Conservation (phyloP, 2,113 vertebrate species). For the Lonchura striata region DNA sequence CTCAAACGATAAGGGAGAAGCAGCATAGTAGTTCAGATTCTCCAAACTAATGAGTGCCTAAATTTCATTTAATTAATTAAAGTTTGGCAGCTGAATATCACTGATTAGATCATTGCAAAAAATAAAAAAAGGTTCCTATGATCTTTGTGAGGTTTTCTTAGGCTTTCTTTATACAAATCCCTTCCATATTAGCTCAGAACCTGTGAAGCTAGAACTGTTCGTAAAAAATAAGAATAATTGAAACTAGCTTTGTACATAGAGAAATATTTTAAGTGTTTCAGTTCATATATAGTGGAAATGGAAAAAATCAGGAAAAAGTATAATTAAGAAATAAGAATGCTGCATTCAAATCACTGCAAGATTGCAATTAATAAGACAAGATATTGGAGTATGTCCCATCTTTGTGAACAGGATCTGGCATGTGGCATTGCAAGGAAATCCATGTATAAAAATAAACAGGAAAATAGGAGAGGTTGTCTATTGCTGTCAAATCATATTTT, state of each 20-base stretch:
- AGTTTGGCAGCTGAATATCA: background rate
- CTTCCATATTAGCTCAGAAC: background rate
- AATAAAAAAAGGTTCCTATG: background rate
- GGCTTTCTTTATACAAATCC: background rate
- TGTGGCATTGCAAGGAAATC: background rate
- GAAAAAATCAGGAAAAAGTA: background rate
- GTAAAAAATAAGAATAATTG: background rate
- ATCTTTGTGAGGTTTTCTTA: background rate
- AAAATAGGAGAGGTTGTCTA: slow-evolving; percentile 17
- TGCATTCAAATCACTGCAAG: background rate
- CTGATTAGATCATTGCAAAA: background rate
- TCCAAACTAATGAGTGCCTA: background rate
- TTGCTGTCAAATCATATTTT: slow-evolving; percentile 10
- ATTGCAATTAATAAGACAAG: background rate
- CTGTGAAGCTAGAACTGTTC: background rate
- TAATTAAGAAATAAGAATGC: background rate
- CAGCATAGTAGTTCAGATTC: background rate
- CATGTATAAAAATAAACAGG: slow-evolving; percentile 41
- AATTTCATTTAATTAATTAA: background rate
- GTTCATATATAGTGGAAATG: background rate
- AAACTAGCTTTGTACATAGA: background rate
- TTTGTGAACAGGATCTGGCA: background rate
- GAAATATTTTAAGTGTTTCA: background rate
- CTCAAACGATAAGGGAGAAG: background rate
- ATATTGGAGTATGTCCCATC: background rate